phyloP scores from a whole-genome alignment of 2,888 invertebrate species.

The Choreutis nemorana region DNA sequence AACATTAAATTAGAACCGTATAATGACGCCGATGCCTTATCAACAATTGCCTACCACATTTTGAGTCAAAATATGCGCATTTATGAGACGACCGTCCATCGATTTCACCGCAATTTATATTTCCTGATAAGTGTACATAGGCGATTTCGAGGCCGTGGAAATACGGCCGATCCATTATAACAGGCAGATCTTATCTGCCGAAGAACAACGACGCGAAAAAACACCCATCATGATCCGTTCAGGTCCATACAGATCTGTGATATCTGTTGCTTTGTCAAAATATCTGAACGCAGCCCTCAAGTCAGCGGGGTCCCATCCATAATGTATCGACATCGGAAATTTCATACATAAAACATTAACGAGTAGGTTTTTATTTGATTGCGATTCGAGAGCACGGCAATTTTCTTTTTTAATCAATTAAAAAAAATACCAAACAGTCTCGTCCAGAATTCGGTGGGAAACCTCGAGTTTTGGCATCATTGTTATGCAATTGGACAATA shows the following conservation, averaged over 20 bases:
- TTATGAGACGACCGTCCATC: too few species aligned
- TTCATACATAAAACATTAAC: conserved; percentile 63
- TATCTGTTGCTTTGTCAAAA: conserved; percentile 56
- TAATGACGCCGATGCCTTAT: too few species aligned
- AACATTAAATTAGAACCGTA: too few species aligned
- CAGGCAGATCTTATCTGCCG: conserved; percentile 3
- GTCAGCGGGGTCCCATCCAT: conserved; percentile 58
- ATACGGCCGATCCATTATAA: conserved; percentile 4
- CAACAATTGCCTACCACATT: too few species aligned
- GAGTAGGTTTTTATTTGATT: conserved; percentile 62
- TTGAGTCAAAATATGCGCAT: too few species aligned
- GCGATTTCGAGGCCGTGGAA: conserved; percentile 3
- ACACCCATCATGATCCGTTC: conserved; percentile 21
- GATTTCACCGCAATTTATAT: too few species aligned
- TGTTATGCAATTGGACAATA: conserved; percentile 39
- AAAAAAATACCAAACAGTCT: conserved; percentile 30
- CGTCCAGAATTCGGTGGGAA: conserved; percentile 57
- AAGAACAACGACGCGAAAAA: conserved; percentile 4
- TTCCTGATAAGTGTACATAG: conserved; percentile 2
- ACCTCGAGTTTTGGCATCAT: conserved; percentile 31
- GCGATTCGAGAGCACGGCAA: conserved; percentile 41
- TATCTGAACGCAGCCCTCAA: conserved; percentile 42
- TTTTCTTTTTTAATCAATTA: conserved; percentile 44
- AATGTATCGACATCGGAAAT: conserved; percentile 47
- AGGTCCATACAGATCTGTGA: conserved; percentile 47